Evolutionary conservation across 2,888 invertebrate species (phyloP), one percentile per base, ranked within the genome.

Genomic region (Agrotis ipsilon): DNA sequence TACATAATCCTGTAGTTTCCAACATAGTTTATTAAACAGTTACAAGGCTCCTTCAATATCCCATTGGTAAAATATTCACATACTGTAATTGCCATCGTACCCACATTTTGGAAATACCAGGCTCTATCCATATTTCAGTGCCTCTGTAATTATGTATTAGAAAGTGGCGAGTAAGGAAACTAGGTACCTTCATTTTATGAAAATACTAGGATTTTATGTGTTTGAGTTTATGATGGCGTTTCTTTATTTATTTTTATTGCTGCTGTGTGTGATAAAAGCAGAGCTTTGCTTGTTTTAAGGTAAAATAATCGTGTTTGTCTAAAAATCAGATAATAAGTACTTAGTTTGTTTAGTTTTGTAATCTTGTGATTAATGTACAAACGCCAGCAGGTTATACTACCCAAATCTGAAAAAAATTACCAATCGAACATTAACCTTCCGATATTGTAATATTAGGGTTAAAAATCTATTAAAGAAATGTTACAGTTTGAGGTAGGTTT

Each of bases 61-160:
- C 61, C 54, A 80, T 62, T 45, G 64, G 72, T 79, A 76, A 79
- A 79, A 79, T 79, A 79, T 79, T 79, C 55, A 79, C 49, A 58
- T 46, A 18, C 39, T 24, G 58, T 79, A 79, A 79, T 80, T 66
- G 65, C 65, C 72, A 27, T 60, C 58, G 39, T 62, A 55, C 51
- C 58, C 46, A 46, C 72, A 72, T 65, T 75, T 72, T 58, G 62
- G 80, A 79, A 76, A 79, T 80, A 76, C 78, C 68, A 80, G n/a
- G 32, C 58, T 27, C 39, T 76, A 75, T 76, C 24, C 48, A 80
- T 79, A 79, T 76, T 79, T 80, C 64, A 80, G 76, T 68, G 67
- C 54, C 58, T 76, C 55, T 46, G 58, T 76, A 68, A 80, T 80
- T 80, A 80, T 80, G 51, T 54, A 76, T 65, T 48, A 65, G 80